Conservation (phyloP, 2,888 invertebrate species). For the Tyria jacobaeae region DNA sequence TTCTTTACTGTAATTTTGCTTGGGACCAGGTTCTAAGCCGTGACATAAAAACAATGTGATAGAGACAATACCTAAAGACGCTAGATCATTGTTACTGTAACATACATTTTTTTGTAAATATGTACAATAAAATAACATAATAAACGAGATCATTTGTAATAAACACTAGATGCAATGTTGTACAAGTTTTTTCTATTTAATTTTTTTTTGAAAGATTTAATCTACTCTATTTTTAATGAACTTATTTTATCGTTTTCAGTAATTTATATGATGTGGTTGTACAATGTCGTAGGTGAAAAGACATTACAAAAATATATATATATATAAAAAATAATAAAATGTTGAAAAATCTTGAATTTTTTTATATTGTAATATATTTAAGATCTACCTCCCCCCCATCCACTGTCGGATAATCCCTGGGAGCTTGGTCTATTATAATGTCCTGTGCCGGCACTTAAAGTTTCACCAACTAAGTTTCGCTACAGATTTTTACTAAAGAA, state of each 20-base stretch:
- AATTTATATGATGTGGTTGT: slow-evolving; percentile 86
- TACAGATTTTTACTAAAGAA: slow-evolving; percentile 26
- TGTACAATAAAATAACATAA: slow-evolving; percentile 82
- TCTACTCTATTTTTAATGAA: slow-evolving; percentile 85
- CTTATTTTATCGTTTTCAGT: slow-evolving; percentile 85
- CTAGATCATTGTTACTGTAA: slow-evolving; percentile 86
- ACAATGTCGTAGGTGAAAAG: slow-evolving; percentile 83
- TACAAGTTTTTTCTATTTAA: slow-evolving; percentile 84
- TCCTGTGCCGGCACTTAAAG: slow-evolving; percentile 69
- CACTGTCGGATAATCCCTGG: slow-evolving; percentile 71
- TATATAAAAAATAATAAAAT: slow-evolving; percentile 83
- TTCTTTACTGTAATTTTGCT: slow-evolving; percentile 52
- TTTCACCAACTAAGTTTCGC: slow-evolving; percentile 49
- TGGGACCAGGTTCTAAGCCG: slow-evolving; percentile 36
- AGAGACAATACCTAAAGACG: slow-evolving; percentile 85
- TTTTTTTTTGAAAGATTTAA: slow-evolving; percentile 84
- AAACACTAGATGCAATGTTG: slow-evolving; percentile 86
- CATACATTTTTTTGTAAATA: slow-evolving; percentile 83
- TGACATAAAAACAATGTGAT: slow-evolving; percentile 77
- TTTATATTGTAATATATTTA: slow-evolving; percentile 73
- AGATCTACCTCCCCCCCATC: slow-evolving; percentile 62
- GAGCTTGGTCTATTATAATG: slow-evolving; percentile 68
- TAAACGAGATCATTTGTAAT: slow-evolving; percentile 80
- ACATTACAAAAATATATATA: slow-evolving; percentile 76
- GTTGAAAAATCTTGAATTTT: slow-evolving; percentile 78